Evolutionary conservation across 2,113 vertebrate genomes (phyloP), one percentile per base, ranked within the genome.

Genomic region (Lamprotornis superbus): DNA sequence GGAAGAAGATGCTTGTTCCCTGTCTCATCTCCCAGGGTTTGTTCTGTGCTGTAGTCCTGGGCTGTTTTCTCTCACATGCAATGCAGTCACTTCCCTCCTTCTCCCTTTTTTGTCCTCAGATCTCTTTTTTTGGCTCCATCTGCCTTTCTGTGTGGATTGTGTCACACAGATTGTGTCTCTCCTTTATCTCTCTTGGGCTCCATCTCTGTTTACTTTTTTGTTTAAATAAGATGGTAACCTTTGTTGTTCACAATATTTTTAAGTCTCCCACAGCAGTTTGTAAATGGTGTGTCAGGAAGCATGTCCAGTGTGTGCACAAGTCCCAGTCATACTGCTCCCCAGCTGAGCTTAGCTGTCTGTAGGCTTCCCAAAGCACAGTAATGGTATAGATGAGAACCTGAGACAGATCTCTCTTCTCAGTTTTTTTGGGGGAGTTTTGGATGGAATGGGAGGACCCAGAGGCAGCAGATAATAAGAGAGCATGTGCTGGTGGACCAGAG

Each of bases 1-100:
- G 35, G 35, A 78, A 35, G 56, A 40, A 70, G 64, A 31, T 4
- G 4, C 33, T 78, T 78, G 18, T 61, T 86, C 17, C 50, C 33
- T 76, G 11, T 69, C 42, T 67, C 9, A 2, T 59, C 25, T 74
- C 63, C 28, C 56, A 59, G 64, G 25, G 9, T 50, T 74, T 75
- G 37, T 14, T 73, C 59, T 0, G 0, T 83, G 75, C 63, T 0
- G 0, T 53, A 80, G 67, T 70, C 20, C 9, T 33, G 31, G 15
- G 10, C 31, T 82, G 14, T 31, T 59, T 87, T 49, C 55, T 84
- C 25, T 59, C 39, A 55, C 22, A 9, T 16, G 33, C 30, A 68
- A 85, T 12, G 13, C 7, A 5, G 16, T 57, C 12, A 2, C n/a
- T 88, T 83, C 39, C 23, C 15, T 85, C 28, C 4, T 10, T 60